A percentile compares a stretch with the other conserved stretches of the same genome.
Evolutionary conservation across 1,140 invertebrate genomes (phyloP).

Genomic region (Caligus rogercresseyi): DNA sequence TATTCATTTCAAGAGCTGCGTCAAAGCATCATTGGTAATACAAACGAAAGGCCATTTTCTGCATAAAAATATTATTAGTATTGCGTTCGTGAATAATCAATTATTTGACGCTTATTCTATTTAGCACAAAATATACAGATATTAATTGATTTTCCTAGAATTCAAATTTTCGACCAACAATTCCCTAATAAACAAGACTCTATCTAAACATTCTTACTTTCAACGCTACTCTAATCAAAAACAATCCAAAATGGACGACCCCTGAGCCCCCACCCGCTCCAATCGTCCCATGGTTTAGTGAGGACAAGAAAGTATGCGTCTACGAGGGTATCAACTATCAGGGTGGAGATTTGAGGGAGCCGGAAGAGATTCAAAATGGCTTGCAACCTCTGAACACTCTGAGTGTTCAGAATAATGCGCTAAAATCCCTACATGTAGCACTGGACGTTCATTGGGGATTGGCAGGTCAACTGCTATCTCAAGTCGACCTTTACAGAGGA

Average conservation of each 20-base stretch:
- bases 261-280: neutral
- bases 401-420: neutral
- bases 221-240: neutral
- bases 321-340: slow-evolving; percentile 2
- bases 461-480: slow-evolving; percentile 7
- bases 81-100: too few species aligned
- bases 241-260: neutral
- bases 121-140: too few species aligned
- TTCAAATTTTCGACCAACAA: too few species aligned
- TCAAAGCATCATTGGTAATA: too few species aligned
- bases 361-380: neutral
- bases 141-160: too few species aligned
- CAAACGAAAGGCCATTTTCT: too few species aligned
- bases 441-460: slow-evolving; percentile 2
- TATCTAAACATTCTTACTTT: neutral
- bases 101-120: too few species aligned
- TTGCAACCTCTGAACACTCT: neutral
- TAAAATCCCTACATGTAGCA: neutral
- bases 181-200: too few species aligned
- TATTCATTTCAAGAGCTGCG: too few species aligned
- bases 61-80: too few species aligned
- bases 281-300: neutral
- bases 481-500: neutral
- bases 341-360: neutral
- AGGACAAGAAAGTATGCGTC: neutral